These are phyloP conservation scores for Halictus rubicundus DNA, from an alignment of 1,140 invertebrate genomes.

Conservation along the genomic window DNA sequence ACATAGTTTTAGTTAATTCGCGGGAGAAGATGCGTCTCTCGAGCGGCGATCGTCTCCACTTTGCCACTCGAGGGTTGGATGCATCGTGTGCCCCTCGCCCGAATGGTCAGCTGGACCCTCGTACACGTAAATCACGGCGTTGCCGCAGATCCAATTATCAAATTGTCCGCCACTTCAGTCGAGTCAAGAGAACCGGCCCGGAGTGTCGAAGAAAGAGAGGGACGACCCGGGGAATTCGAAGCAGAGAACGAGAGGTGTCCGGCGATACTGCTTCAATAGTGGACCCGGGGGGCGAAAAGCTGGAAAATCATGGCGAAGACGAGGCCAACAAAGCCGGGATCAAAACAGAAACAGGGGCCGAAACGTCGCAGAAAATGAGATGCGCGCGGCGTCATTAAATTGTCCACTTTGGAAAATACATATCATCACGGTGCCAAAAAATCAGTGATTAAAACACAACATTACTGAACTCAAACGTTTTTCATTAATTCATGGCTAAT, in stretches of 20 bases:
- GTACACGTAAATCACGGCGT: constrained; percentile 71
- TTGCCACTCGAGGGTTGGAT: constrained; percentile 37
- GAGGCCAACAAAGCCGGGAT: background rate
- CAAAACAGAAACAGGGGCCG: background rate
- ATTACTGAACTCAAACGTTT: no score
- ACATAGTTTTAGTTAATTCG: constrained; percentile 69
- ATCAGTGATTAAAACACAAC: no score
- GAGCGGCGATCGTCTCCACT: constrained; percentile 52
- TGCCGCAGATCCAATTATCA: constrained; percentile 77
- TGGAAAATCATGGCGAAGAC: constrained; percentile 35
- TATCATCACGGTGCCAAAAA: no score
- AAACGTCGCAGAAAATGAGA: background rate
- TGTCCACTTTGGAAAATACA: background rate
- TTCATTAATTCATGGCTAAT: no score
- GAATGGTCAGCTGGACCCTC: constrained; percentile 70
- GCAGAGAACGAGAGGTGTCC: background rate
- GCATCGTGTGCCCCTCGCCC: constrained; percentile 42
- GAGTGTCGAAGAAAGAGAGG: constrained; percentile 22
- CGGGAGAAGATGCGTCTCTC: constrained; percentile 46
- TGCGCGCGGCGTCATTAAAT: background rate
- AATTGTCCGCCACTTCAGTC: constrained; percentile 72
- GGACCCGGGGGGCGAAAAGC: constrained; percentile 10
- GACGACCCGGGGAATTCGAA: background rate
- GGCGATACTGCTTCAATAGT: constrained; percentile 35
- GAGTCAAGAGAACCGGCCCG: constrained; percentile 36